Conservation (phyloP, 2,888 invertebrate species). For the Odontomyia ornata region DNA sequence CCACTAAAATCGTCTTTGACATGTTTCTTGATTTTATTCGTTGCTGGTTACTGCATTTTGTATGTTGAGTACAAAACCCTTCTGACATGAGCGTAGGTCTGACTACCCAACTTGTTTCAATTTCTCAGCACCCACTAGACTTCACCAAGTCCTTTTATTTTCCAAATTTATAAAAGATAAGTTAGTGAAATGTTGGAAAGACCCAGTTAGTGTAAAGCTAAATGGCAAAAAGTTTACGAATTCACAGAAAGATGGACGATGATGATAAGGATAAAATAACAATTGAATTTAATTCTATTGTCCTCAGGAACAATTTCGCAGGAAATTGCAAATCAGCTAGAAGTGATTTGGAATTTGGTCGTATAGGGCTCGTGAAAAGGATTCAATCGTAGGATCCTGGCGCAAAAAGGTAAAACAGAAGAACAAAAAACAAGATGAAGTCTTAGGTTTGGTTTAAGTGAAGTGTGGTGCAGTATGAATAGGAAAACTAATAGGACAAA, state of each 20-base stretch:
- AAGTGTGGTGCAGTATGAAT: not conserved
- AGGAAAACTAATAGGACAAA: not conserved
- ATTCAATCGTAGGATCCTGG: not conserved
- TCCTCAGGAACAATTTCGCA: not conserved
- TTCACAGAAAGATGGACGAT: not conserved
- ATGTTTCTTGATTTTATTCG: no score
- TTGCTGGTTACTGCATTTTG: no score
- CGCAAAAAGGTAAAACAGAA: not conserved
- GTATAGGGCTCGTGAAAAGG: not conserved
- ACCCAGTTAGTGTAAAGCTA: no score
- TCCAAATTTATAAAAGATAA: no score
- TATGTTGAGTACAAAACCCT: no score
- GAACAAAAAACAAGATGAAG: not conserved
- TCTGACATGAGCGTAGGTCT: no score
- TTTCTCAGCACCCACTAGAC: no score
- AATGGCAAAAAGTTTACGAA: no score
- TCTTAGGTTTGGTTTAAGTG: not conserved
- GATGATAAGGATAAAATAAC: not conserved
- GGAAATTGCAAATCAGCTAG: not conserved
- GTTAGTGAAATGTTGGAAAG: no score
- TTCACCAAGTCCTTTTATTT: no score
- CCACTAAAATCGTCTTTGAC: no score
- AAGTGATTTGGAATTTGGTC: not conserved
- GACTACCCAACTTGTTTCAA: no score
- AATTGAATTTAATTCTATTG: not conserved